These are phyloP conservation scores for Conus betulinus DNA, from an alignment of 1,140 invertebrate species.

Conservation along the genomic window DNA sequence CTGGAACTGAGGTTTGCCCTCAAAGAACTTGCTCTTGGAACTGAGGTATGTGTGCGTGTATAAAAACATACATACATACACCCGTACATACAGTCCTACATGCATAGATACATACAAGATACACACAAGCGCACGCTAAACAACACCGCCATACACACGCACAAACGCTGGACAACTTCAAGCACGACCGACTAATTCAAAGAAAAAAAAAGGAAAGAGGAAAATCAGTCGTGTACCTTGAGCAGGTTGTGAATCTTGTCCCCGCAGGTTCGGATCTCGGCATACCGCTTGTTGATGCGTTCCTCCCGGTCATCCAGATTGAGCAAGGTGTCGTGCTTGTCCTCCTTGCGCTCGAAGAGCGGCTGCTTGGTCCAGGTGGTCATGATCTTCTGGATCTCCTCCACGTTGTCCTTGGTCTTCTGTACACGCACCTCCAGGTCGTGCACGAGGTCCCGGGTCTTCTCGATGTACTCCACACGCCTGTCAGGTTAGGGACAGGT, in stretches of 20 bases:
- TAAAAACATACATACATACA: too few species aligned
- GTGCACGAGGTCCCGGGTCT: constrained; percentile 85
- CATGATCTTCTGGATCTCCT: constrained; percentile 85
- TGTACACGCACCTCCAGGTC: constrained; percentile 87
- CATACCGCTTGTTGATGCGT: constrained; percentile 83
- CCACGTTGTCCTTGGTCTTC: constrained; percentile 89
- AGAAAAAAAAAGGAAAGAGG: too few species aligned
- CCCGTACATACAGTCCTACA: too few species aligned
- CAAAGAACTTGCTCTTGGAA: too few species aligned
- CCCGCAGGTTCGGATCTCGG: constrained; percentile 84
- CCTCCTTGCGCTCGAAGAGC: constrained; percentile 88
- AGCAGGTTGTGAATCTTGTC: constrained; percentile 85
- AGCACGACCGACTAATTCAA: too few species aligned
- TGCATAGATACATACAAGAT: too few species aligned
- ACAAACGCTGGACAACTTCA: too few species aligned
- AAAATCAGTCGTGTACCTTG: constrained; percentile 57
- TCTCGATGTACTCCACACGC: constrained; percentile 88
- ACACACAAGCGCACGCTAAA: too few species aligned
- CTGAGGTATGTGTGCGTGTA: too few species aligned
- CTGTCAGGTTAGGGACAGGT: too few species aligned
- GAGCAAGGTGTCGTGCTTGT: constrained; percentile 87
- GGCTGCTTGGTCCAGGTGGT: constrained; percentile 87
- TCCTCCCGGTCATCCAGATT: constrained; percentile 89
- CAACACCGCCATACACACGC: too few species aligned
- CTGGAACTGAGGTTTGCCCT: too few species aligned